Percentiles rank a stretch among this genome's conserved stretches.
Conservation (phyloP, 1,140 invertebrate species). For the Apocrypta bakeri region DNA sequence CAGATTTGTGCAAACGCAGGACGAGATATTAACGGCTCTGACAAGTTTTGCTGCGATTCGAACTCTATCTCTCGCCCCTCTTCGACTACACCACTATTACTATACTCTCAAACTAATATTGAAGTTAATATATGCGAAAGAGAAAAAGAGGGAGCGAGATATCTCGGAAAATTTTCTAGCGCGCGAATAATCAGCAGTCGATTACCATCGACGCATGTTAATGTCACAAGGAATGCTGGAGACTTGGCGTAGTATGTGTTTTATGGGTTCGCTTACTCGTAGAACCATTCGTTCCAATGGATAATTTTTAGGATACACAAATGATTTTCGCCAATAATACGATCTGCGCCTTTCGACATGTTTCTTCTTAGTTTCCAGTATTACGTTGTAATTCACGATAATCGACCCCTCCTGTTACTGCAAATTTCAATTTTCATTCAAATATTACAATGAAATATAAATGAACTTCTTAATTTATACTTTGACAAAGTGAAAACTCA, state of each 20-base stretch:
- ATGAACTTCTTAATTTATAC: background rate
- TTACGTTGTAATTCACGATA: too few relatives aligned
- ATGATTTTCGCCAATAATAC: too few relatives aligned
- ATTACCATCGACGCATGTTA: conserved; percentile 31
- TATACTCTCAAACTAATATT: conserved; percentile 25
- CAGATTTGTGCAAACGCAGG: conserved; percentile 27
- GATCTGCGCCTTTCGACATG: too few relatives aligned
- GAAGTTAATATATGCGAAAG: conserved; percentile 23
- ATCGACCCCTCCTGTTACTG: too few relatives aligned
- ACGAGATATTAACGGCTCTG: conserved; percentile 35
- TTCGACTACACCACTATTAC: background rate
- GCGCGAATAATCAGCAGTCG: conserved; percentile 21
- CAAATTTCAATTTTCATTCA: background rate
- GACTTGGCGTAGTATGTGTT: too few relatives aligned
- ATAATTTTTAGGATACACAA: too few relatives aligned
- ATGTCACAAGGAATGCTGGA: conserved; percentile 27
- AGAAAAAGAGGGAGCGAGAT: background rate
- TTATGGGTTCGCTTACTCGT: too few relatives aligned
- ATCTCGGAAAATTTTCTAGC: conserved; percentile 12
- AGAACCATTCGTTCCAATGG: too few relatives aligned
- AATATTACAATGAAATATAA: background rate
- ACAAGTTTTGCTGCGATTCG: conserved; percentile 32
- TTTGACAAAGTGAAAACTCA: background rate
- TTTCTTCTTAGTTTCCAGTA: too few relatives aligned
- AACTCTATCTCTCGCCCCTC: background rate